Evolutionary conservation across 2,797 vertebrate genomes (phyloP).

Genomic region (Dipus sagitta): DNA sequence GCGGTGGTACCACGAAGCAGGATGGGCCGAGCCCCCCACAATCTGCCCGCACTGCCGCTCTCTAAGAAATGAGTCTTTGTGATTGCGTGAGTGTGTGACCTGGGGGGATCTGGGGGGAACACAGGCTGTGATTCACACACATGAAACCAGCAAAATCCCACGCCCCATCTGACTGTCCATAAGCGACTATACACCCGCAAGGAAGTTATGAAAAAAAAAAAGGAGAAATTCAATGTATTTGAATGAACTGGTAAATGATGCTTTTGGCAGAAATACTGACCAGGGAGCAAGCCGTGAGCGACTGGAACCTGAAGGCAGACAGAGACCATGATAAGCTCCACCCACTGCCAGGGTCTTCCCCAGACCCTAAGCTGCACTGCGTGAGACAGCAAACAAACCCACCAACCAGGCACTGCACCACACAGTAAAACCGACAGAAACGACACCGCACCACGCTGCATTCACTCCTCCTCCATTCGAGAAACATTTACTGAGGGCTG

Average conservation of each 20-base stretch:
- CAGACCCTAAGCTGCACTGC: neutral
- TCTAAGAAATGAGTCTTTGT: too few species aligned
- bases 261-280: neutral
- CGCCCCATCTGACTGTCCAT: neutral
- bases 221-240: neutral
- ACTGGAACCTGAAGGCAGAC: neutral
- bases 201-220: neutral
- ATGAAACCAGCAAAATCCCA: neutral
- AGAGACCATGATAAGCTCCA: neutral
- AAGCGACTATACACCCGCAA: neutral
- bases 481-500: neutral
- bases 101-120: too few species aligned
- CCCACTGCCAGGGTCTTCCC: accelerated
- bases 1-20: too few species aligned
- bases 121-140: neutral
- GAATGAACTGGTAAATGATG: too few species aligned
- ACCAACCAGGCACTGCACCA: accelerated
- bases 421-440: neutral
- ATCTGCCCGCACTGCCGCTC: too few species aligned
- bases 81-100: too few species aligned
- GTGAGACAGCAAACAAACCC: neutral
- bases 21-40: too few species aligned
- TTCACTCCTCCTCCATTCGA: neutral
- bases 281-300: neutral
- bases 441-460: accelerated